Base-by-base conservation (phyloP, 2,797 vertebrate species). In the Botia almorhae region DNA sequence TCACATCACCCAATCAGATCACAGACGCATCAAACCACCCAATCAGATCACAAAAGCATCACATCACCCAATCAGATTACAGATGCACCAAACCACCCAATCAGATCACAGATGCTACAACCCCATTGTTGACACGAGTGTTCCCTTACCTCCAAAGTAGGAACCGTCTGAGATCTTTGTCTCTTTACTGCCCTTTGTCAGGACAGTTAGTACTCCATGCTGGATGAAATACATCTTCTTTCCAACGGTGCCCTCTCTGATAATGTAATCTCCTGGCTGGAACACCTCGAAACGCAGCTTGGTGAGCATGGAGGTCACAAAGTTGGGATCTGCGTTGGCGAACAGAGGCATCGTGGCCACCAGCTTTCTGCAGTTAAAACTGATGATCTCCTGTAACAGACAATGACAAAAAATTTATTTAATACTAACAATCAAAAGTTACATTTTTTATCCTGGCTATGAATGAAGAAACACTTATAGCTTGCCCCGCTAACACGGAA, bases 161-260 rank as follows among this genome's bases (percentile, higher is more conserved):
- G 98, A 99, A 56, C 98, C 98, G 0, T 99, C 98, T 0, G 96
- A 96, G 84, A 99, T 94, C 90, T 98, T 98, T 86, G 97, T 99
- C 91, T 97, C 96, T 80, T 96, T 96, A 92, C 95, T 98, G 92
- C 92, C 96, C 87, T 98, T 99, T 84, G 97, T 98, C 82, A 98
- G 93, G 68, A 99, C 93, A 0, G 97, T 98, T 89, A 99, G 96
- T 36, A 99, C 95, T 0, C 97, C 98, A 0, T 99, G 98, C 90
- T 99, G 98, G 88, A 99, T 99, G 89, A 99, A 99, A 89, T 97
- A 99, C 98, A 99, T 99, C 92, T 99, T 99, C 89, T 96, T 97
- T 85, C 98, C 98, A 0, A 99, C 95, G 81, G 96, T 98, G 67
- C 97, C 98, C 65, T 99, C 98, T 0, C 95, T 93, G 90, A 99